Evolutionary conservation across 92 coral and sea anemone genomes (phyloP), one percentile per base, ranked within the genome.

Genomic region (Phenganax marumi): DNA sequence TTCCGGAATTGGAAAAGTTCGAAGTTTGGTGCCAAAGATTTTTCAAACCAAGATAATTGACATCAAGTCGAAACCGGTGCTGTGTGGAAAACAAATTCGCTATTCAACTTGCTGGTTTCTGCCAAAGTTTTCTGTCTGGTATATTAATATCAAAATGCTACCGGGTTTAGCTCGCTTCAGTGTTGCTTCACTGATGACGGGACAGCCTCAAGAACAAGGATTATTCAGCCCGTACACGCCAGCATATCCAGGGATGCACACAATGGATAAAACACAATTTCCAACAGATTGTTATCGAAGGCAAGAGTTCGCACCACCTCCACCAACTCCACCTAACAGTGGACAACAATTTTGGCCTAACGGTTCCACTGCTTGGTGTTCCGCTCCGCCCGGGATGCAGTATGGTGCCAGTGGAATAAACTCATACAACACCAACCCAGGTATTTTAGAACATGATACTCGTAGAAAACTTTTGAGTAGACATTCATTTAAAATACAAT

Each of bases 291-390:
- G 83, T 72, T 78, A 78, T 25, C 83, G 83, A 10, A 78, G 83
- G 63, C 71, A 60, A 23, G 83, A 78, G 25, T 78, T 78, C 26
- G 73, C 73, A 46, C 25, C 83, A 6, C 58, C 83, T 6, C 72
- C 83, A 24, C 65, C 83, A 43, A 65, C 83, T 21, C 83, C 72
- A 6, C 65, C 65, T 11, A 78, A 50, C 65, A 54, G 50, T 19
- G 72, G 71, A 9, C 83, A 60, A 78, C 83, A 78, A 47, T 78
- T 78, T 24, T 78, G 83, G 83, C 68, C 83, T 7, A 78, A 62
- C 50, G 83, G 73, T 16, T 58, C 52, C 1, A 78, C 52, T 13
- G 73, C 73, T n/a, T 78, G 83, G 83, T 78, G 73, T 19, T 48
- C 83, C 2, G 43, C 43, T 17, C 73, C 83, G 10, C 72, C 83